phyloP scores from a whole-genome alignment of 1,140 invertebrate species.

The Leptestheria dahalacensis region DNA sequence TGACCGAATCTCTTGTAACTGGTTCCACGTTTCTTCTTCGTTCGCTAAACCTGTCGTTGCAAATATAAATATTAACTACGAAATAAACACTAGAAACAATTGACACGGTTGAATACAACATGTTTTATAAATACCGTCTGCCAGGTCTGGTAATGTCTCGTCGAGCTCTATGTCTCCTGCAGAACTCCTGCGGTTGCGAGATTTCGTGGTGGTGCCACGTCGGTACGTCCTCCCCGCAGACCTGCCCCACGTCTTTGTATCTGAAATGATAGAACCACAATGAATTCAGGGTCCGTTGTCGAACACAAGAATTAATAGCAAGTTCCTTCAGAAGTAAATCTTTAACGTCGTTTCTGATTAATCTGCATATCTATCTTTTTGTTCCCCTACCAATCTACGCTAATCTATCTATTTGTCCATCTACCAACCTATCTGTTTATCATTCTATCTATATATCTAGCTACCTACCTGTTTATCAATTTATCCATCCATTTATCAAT shows the following conservation, averaged over 20 bases:
- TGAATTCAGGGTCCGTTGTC: too few relatives aligned
- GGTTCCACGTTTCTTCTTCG: slow-evolving; percentile 67
- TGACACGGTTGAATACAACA: not conserved
- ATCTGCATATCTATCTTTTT: not conserved
- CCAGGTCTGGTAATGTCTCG: slow-evolving; percentile 19
- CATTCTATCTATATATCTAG: too few relatives aligned
- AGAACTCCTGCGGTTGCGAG: slow-evolving; percentile 5
- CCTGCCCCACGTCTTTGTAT: slow-evolving; percentile 24
- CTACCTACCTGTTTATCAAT: too few relatives aligned
- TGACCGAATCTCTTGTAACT: slow-evolving; percentile 68
- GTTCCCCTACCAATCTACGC: too few relatives aligned
- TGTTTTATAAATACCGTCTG: slow-evolving; percentile 15
- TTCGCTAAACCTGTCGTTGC: slow-evolving; percentile 46
- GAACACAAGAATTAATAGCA: too few relatives aligned
- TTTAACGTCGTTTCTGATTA: too few relatives aligned
- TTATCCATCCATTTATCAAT: too few relatives aligned
- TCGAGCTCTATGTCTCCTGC: slow-evolving; percentile 12
- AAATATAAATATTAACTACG: too few relatives aligned
- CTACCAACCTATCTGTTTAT: too few relatives aligned
- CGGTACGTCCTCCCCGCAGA: slow-evolving; percentile 1
- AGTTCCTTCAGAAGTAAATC: too few relatives aligned
- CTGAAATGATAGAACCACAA: slow-evolving; percentile 20
- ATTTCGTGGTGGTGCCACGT: not conserved
- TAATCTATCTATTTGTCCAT: too few relatives aligned
- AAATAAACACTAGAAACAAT: too few relatives aligned